Conservation (phyloP, 2,113 vertebrate species). For the Pao palembangensis region DNA sequence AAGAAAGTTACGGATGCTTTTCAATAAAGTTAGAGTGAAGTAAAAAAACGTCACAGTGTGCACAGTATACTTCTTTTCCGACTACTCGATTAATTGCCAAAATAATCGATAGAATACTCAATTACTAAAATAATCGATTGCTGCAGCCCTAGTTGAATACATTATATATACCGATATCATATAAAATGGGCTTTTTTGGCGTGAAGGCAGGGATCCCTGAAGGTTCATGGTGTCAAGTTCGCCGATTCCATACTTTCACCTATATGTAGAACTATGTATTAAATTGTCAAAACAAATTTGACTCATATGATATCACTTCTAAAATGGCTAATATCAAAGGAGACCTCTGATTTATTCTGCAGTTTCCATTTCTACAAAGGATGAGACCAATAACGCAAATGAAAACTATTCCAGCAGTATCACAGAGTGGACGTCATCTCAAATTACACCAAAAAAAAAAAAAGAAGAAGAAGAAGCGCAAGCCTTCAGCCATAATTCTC, state of each 20-base stretch:
- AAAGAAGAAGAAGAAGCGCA: constrained; percentile 26
- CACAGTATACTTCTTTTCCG: too few species aligned
- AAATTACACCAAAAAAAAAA: constrained; percentile 37
- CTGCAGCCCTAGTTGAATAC: too few species aligned
- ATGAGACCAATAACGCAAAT: constrained; percentile 47
- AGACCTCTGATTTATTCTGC: background rate
- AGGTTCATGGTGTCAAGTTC: constrained; percentile 12
- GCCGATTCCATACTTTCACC: constrained; percentile 4
- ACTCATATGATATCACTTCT: constrained; percentile 32
- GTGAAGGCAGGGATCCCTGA: constrained; percentile 4
- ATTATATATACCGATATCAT: too few species aligned
- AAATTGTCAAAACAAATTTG: constrained; percentile 48
- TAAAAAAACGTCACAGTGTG: too few species aligned
- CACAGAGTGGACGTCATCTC: constrained; percentile 47
- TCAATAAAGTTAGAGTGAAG: too few species aligned
- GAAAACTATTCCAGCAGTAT: constrained; percentile 41
- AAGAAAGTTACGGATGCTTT: too few species aligned
- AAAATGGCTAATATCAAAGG: constrained; percentile 32
- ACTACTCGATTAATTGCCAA: too few species aligned
- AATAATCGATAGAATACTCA: too few species aligned
- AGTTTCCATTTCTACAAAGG: constrained; percentile 23
- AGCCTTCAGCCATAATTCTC: constrained; percentile 38
- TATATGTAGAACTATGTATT: constrained; percentile 28
- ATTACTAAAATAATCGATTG: too few species aligned
- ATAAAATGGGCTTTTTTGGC: too few species aligned